These are phyloP conservation scores for Electrona antarctica DNA, from an alignment of 2,113 vertebrate species.

Conservation along the genomic window DNA sequence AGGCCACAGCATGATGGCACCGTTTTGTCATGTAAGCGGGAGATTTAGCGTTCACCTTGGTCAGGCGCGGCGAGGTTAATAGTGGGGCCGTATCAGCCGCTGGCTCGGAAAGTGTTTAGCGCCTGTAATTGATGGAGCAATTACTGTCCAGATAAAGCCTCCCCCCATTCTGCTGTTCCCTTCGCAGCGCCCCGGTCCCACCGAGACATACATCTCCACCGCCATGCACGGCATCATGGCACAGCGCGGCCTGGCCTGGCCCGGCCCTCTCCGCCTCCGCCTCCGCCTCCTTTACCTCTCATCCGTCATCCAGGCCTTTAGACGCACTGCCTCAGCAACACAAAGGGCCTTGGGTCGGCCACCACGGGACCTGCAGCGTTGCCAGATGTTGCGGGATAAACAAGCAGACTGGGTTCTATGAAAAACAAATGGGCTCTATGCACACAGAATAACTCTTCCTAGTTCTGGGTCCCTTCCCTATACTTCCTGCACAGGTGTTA, in stretches of 20 bases:
- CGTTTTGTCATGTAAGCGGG: conserved; percentile 50
- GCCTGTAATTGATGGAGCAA: conserved; percentile 73
- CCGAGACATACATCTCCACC: conserved; percentile 38
- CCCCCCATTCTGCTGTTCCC: conserved; percentile 8
- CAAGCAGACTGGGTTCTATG: no score
- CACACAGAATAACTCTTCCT: no score
- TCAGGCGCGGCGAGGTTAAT: conserved; percentile 71
- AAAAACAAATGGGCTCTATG: no score
- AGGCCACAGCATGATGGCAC: conserved; percentile 7
- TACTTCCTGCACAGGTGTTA: no score
- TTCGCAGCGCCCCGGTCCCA: conserved; percentile 6
- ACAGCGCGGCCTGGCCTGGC: background rate
- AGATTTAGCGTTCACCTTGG: conserved; percentile 67
- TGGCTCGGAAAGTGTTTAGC: conserved; percentile 70
- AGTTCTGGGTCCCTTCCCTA: no score
- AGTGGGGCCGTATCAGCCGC: conserved; percentile 55
- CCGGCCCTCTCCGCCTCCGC: conserved; percentile 2
- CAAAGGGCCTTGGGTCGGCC: no score
- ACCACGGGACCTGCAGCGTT: no score
- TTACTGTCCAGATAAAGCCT: conserved; percentile 64
- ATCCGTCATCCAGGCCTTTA: background rate
- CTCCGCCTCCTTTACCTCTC: conserved; percentile 7
- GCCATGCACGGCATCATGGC: background rate
- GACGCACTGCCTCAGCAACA: no score
- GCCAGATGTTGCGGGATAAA: no score